These are phyloP conservation scores for Cryptosula pallasiana DNA, from an alignment of 2,888 invertebrate genomes.

Conservation along the genomic window DNA sequence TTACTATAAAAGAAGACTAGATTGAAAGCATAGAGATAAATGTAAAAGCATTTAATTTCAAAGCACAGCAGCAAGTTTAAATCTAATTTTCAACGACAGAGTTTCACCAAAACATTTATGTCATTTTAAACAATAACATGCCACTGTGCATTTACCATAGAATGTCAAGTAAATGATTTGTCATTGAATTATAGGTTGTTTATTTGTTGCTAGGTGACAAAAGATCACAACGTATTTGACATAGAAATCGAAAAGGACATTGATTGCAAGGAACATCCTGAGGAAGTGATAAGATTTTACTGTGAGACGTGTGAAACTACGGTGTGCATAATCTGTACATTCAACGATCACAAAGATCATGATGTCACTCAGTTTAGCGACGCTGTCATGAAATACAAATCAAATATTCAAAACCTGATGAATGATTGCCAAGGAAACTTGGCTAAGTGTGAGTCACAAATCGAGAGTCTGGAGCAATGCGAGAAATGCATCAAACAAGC, in stretches of 20 bases:
- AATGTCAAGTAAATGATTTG: too few relatives aligned
- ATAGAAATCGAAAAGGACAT: slow-evolving; percentile 50
- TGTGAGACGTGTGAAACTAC: slow-evolving; percentile 51
- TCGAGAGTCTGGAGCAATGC: slow-evolving; percentile 43
- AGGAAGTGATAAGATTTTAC: slow-evolving; percentile 50
- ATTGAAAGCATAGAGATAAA: too few relatives aligned
- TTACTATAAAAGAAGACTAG: too few relatives aligned
- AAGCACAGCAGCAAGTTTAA: too few relatives aligned
- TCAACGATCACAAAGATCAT: slow-evolving; percentile 48
- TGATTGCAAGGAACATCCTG: slow-evolving; percentile 47
- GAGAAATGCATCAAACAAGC: slow-evolving; percentile 44
- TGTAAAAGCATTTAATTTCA: too few relatives aligned
- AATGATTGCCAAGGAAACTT: slow-evolving; percentile 36
- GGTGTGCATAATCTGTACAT: slow-evolving; percentile 52
- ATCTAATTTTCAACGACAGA: too few relatives aligned
- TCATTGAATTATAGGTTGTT: too few relatives aligned
- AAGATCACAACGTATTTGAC: slow-evolving; percentile 47
- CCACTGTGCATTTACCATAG: too few relatives aligned
- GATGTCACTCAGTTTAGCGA: slow-evolving; percentile 50
- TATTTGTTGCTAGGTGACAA: slow-evolving; percentile 37
- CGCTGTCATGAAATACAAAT: slow-evolving; percentile 42
- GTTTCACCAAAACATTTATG: too few relatives aligned
- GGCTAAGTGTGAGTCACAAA: slow-evolving; percentile 35
- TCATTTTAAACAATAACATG: too few relatives aligned
- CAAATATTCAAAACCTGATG: slow-evolving; percentile 35